Percentiles rank a stretch among this genome's conserved stretches.
These are phyloP conservation scores for Penaeus monodon DNA, from an alignment of 2,888 invertebrate species.

Conservation along the genomic window DNA sequence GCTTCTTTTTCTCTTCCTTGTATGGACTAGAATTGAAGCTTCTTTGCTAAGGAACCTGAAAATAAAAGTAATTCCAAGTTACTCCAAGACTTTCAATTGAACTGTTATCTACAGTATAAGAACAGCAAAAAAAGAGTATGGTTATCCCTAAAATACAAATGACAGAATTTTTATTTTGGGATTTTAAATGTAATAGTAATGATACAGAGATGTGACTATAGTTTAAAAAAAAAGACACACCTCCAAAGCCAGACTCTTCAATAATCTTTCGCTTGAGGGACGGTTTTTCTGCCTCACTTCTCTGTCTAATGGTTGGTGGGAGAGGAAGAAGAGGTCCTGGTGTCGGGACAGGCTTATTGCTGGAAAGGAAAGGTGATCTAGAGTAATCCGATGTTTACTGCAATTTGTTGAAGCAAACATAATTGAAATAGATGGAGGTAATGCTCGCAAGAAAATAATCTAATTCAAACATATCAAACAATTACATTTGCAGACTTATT, in stretches of 20 bases:
- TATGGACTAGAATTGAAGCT: slow-evolving; percentile 39
- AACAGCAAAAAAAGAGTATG: too few relatives aligned
- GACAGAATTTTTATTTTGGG: background rate
- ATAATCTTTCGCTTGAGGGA: slow-evolving; percentile 63
- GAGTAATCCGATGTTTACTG: background rate
- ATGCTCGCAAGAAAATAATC: too few relatives aligned
- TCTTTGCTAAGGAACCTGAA: slow-evolving; percentile 36
- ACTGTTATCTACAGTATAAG: background rate
- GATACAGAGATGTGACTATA: background rate
- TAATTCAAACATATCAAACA: too few relatives aligned
- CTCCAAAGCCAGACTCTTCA: slow-evolving; percentile 62
- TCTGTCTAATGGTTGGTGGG: slow-evolving; percentile 75
- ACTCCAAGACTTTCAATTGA: background rate
- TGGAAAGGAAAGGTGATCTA: slow-evolving; percentile 66
- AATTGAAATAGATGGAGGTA: too few relatives aligned
- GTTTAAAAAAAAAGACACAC: slow-evolving; percentile 11
- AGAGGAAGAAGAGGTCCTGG: slow-evolving; percentile 86
- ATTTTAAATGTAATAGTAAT: background rate
- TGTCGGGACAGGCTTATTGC: slow-evolving; percentile 90
- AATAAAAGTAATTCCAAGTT: background rate
- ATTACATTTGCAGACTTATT: too few relatives aligned
- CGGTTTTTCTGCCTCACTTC: slow-evolving; percentile 48
- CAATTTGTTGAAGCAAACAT: too few relatives aligned
- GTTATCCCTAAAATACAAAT: too few relatives aligned
- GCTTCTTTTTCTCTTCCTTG: too few relatives aligned